Conservation (phyloP, 2,888 invertebrate species). For the Celastrina argiolus region DNA sequence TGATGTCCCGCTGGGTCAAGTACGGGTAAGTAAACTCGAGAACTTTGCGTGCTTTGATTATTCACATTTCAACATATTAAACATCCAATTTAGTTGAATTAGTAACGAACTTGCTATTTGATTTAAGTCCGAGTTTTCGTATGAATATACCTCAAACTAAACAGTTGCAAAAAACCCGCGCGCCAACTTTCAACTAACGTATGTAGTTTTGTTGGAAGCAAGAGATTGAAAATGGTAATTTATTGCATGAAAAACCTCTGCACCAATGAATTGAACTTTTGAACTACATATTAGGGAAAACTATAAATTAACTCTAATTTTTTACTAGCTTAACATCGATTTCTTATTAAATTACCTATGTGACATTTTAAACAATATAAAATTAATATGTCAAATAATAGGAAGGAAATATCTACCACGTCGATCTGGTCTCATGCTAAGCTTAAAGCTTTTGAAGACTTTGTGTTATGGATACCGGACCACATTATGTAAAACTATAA, state of each 20-base stretch:
- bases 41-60: slow-evolving; percentile 11
- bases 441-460: no score
- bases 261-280: not conserved
- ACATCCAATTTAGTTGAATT: slow-evolving; percentile 14
- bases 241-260: not conserved
- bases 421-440: no score
- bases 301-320: not conserved
- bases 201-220: slow-evolving; percentile 9
- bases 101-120: slow-evolving; percentile 5
- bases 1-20: slow-evolving; percentile 4
- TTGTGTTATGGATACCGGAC: no score
- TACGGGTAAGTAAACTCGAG: slow-evolving; percentile 18
- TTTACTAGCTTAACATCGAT: no score
- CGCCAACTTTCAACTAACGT: not conserved
- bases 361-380: no score
- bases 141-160: slow-evolving; percentile 3
- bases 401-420: no score
- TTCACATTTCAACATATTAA: slow-evolving; percentile 16
- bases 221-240: slow-evolving; percentile 13
- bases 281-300: not conserved
- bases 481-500: no score
- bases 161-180: not conserved
- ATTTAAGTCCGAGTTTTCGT: slow-evolving; percentile 16
- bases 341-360: no score
- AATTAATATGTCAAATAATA: no score